Evolutionary conservation across 2,888 invertebrate species (phyloP).

Genomic region (Argyra leucocephala): DNA sequence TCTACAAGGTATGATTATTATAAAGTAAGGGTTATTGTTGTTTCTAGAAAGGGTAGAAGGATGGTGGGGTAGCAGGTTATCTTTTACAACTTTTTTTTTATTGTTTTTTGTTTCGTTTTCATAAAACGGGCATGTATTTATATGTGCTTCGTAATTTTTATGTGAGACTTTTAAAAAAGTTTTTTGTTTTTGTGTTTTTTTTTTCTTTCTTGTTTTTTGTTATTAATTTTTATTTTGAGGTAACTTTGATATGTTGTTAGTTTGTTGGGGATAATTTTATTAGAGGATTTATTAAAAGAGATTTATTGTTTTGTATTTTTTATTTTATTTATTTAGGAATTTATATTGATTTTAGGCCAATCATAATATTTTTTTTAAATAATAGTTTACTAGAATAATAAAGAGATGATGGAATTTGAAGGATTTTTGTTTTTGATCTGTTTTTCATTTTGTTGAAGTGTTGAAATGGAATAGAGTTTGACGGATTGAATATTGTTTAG

Average conservation of each 20-base stretch:
- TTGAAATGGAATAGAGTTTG: too few species aligned
- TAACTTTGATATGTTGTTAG: not conserved
- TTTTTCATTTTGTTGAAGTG: too few species aligned
- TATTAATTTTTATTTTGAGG: not conserved
- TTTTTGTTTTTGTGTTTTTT: not conserved
- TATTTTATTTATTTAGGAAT: not conserved
- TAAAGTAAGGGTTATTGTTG: too few species aligned
- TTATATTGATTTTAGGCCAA: not conserved
- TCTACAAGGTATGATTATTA: too few species aligned
- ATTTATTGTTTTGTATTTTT: not conserved
- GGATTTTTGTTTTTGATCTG: too few species aligned
- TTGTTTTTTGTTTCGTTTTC: too few species aligned
- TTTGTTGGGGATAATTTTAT: conserved; percentile 6
- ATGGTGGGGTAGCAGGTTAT: too few species aligned
- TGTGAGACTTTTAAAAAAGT: not conserved
- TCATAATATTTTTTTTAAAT: conserved; percentile 2
- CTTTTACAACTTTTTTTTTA: too few species aligned
- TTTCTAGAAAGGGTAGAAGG: too few species aligned
- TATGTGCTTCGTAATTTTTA: not conserved
- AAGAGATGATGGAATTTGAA: too few species aligned
- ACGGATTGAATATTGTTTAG: too few species aligned
- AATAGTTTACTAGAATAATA: not conserved
- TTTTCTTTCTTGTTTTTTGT: not conserved
- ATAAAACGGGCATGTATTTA: not conserved
- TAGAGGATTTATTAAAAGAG: not conserved